phyloP scores from a whole-genome alignment of 1,140 invertebrate species.

The Camponotus floridanus region DNA sequence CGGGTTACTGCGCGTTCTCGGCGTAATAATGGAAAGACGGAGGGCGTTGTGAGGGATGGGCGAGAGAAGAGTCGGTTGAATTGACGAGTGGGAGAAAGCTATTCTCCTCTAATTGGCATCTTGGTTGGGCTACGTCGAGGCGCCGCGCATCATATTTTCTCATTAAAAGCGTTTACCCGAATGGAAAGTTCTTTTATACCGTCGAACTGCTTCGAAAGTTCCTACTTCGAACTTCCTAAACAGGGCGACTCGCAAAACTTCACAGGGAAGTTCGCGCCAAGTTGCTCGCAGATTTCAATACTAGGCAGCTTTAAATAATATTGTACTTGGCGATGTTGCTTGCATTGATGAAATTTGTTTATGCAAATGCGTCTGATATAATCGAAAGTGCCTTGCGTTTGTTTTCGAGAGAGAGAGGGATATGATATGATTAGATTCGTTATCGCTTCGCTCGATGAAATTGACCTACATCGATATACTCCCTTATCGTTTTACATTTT shows the following conservation, averaged over 20 bases:
- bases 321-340: conserved; percentile 64
- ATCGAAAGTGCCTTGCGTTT: conserved; percentile 13
- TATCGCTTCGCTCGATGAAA: conserved; percentile 34
- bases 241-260: conserved; percentile 68
- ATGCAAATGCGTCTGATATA: conserved; percentile 27
- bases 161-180: conserved; percentile 78
- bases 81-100: conserved; percentile 40
- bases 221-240: conserved; percentile 69
- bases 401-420: conserved; percentile 13
- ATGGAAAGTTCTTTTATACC: conserved; percentile 76
- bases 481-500: conserved; percentile 10
- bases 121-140: conserved; percentile 65
- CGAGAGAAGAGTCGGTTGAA: conserved; percentile 9
- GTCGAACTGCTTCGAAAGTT: conserved; percentile 72
- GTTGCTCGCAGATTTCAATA: conserved; percentile 65
- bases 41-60: conserved; percentile 9
- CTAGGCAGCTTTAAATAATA: conserved; percentile 71
- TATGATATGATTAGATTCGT: conserved; percentile 19
- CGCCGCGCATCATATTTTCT: conserved; percentile 79
- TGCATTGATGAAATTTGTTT: conserved; percentile 49
- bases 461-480: conserved; percentile 26
- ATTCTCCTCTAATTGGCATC: conserved; percentile 81
- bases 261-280: conserved; percentile 64
- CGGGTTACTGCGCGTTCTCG: conserved; percentile 69
- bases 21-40: conserved; percentile 74